Base-by-base conservation (phyloP, 2,113 vertebrate genomes). In the Chionodraco myersi region DNA sequence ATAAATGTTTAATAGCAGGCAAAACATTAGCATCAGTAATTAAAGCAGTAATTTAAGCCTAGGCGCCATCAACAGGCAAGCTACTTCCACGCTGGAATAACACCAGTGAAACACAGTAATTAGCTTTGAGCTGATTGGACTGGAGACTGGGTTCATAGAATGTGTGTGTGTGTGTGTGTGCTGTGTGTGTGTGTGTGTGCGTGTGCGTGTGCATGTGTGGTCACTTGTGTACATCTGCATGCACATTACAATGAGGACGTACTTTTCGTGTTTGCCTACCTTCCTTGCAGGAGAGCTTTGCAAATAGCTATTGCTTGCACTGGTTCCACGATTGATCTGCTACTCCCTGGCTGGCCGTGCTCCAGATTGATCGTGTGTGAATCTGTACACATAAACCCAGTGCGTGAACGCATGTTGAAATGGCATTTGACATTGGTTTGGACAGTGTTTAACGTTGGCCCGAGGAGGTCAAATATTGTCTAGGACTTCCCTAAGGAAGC, bases 1-100 rank as follows among this genome's bases (percentile, higher is more conserved):
- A 92, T 94, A 91, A 91, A 93, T 91, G 91, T 92, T 94, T 93
- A 92, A 94, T 92, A 91, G 90, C 88, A 92, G 90, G 82, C 90
- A 93, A 93, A 92, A 92, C 93, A 94, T 93, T 94, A 93, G 88
- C 90, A 93, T 94, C 90, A 86, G 91, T 94, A 92, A 94, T 94
- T 94, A 93, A 92, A 92, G 91, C 92, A 89, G 91, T 94, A 91
- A 94, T 93, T 94, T 92, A 94, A 84, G 91, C 92, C 70, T 76
- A 82, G 86, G 85, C 75, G 85, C 85, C 87, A 91, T 93, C 91
- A 92, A 91, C 87, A 90, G 88, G 89, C 91, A 26, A 88, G 88
- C 86, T 86, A 74, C 86, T 88, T 88, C 87, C 88, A 89, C 16
- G 51, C 90, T 92, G 85, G 87, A 92, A 89, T 88, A 92, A 90